Conservation (phyloP, 1,140 invertebrate species). For the Centruroides sculpturatus region DNA sequence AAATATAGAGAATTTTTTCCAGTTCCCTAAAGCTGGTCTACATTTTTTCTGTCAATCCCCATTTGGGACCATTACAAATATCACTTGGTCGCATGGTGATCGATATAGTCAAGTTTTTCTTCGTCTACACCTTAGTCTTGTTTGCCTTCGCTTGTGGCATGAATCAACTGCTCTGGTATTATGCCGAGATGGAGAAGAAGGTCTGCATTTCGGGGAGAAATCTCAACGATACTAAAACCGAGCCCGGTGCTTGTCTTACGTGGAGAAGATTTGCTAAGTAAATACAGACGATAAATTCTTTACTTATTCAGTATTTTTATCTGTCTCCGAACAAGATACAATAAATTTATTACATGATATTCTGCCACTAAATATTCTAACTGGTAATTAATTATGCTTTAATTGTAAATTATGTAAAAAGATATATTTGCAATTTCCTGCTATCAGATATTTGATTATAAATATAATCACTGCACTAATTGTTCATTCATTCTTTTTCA, state of each 20-base stretch:
- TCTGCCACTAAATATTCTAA: too few species aligned
- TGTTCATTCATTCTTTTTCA: too few species aligned
- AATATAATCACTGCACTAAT: too few species aligned
- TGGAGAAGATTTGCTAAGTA: slow-evolving; percentile 86
- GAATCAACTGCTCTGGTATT: slow-evolving; percentile 82
- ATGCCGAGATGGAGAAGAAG: slow-evolving; percentile 82
- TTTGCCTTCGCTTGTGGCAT: slow-evolving; percentile 94
- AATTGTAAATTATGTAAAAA: too few species aligned
- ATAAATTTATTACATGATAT: too few species aligned
- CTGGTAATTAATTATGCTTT: too few species aligned
- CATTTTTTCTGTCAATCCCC: slow-evolving; percentile 97
- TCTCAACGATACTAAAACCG: neutral
- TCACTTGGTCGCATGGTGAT: slow-evolving; percentile 93
- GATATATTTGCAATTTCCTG: too few species aligned
- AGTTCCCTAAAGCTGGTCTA: slow-evolving; percentile 93
- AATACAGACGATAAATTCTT: slow-evolving; percentile 18
- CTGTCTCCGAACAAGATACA: too few species aligned
- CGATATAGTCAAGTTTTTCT: slow-evolving; percentile 96
- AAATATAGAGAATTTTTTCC: neutral
- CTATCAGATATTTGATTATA: too few species aligned
- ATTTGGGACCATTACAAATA: slow-evolving; percentile 93
- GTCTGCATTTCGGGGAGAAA: slow-evolving; percentile 36
- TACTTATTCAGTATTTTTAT: too few species aligned
- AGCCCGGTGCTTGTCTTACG: slow-evolving; percentile 54
- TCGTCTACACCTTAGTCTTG: slow-evolving; percentile 85